Percentiles rank a stretch among this genome's conserved stretches.
Conservation (phyloP, 2,888 invertebrate genomes). For the Phlogophora meticulosa region DNA sequence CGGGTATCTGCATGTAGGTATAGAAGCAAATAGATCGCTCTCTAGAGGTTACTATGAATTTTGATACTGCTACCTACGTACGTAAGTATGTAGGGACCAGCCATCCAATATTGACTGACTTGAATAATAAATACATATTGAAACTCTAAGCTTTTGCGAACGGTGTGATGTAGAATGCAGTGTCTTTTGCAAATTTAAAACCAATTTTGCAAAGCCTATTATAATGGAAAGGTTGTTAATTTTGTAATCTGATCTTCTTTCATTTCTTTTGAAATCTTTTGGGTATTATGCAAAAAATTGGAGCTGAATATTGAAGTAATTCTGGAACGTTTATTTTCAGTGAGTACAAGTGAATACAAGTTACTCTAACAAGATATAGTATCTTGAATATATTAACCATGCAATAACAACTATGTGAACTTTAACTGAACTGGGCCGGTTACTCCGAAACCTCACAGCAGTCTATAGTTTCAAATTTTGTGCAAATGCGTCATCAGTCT, state of each 20-base stretch:
- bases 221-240: conserved; percentile 4
- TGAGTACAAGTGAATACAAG: neutral
- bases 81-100: conserved; percentile 50
- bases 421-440: conserved; percentile 1
- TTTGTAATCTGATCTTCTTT: neutral
- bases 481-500: conserved; percentile 41
- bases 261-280: conserved; percentile 8
- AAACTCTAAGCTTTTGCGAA: conserved; percentile 58
- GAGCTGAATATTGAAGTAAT: neutral
- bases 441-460: conserved; percentile 2
- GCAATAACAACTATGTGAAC: neutral
- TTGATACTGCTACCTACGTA: conserved; percentile 58
- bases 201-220: conserved; percentile 9
- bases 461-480: conserved; percentile 30
- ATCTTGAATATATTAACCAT: neutral
- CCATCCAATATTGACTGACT: conserved; percentile 66
- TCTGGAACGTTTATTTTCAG: neutral
- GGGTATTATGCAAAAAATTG: neutral
- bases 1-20: conserved; percentile 65
- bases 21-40: conserved; percentile 64
- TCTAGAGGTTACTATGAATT: conserved; percentile 67
- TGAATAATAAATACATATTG: conserved; percentile 66
- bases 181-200: conserved; percentile 19
- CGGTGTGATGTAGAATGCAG: conserved; percentile 17
- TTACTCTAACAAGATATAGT: neutral